These are phyloP conservation scores for Entelurus aequoreus DNA, from an alignment of 2,113 vertebrate species.

Conservation along the genomic window DNA sequence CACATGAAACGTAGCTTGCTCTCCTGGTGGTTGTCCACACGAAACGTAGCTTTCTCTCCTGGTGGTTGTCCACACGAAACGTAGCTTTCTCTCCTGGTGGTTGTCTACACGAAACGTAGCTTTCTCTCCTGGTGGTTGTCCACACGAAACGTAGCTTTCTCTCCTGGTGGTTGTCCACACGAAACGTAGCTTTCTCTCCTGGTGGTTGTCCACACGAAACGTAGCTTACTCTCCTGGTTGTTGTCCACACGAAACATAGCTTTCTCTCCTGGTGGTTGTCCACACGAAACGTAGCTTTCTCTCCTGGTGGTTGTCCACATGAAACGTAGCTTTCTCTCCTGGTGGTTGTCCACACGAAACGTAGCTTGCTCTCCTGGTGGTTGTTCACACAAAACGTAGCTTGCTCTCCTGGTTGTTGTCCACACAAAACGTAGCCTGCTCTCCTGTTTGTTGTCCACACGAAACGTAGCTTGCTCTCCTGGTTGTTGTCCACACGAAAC, in stretches of 20 bases:
- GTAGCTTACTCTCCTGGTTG: constrained; percentile 45
- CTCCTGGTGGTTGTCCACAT: constrained; percentile 35
- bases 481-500: constrained; percentile 30
- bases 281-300: constrained; percentile 21
- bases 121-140: constrained; percentile 47
- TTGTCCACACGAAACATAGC: constrained; percentile 12
- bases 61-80: constrained; percentile 29
- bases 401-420: constrained; percentile 48
- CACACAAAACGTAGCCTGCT: constrained; percentile 20
- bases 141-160: constrained; percentile 20
- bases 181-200: constrained; percentile 29
- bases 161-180: constrained; percentile 36
- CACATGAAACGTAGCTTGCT: constrained; percentile 19
- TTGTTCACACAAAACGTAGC: constrained; percentile 8
- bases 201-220: constrained; percentile 30
- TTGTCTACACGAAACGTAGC: constrained; percentile 8
- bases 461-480: constrained; percentile 28
- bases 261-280: constrained; percentile 47
- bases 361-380: constrained; percentile 44
- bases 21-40: constrained; percentile 36
- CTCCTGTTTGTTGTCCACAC: constrained; percentile 35
- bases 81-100: constrained; percentile 44
- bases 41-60: constrained; percentile 29
- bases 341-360: constrained; percentile 30
- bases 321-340: constrained; percentile 29